Evolutionary conservation across 2,888 invertebrate species (phyloP).

Genomic region (Andrena bicolor): DNA sequence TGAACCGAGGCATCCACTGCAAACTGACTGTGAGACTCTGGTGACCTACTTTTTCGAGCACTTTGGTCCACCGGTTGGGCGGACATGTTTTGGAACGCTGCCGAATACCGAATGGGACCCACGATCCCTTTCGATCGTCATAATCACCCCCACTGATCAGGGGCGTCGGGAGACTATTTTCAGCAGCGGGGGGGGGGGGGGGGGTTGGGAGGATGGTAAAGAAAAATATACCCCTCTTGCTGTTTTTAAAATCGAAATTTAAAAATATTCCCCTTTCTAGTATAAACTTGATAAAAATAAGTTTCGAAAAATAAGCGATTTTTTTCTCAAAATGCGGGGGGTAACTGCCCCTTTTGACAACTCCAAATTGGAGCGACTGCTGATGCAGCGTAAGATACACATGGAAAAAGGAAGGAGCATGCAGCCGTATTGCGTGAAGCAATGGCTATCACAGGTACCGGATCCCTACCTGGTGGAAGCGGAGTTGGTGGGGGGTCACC

Average conservation of each 20-base stretch:
- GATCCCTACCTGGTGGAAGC: constrained; percentile 34
- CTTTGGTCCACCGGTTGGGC: neutral
- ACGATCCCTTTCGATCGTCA: neutral
- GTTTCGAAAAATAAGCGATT: too few relatives aligned
- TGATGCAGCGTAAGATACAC: neutral
- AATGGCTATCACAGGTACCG: constrained; percentile 43
- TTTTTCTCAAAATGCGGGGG: too few relatives aligned
- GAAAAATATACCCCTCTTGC: too few relatives aligned
- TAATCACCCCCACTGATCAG: neutral
- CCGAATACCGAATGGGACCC: too few relatives aligned
- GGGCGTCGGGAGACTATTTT: too few relatives aligned
- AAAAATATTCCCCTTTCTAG: too few relatives aligned
- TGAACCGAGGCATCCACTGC: neutral
- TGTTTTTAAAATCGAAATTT: too few relatives aligned
- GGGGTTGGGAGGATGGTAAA: too few relatives aligned
- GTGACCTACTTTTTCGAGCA: neutral
- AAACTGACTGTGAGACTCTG: neutral
- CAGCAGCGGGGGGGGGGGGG: too few relatives aligned
- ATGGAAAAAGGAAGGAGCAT: constrained; percentile 4
- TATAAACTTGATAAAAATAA: too few relatives aligned
- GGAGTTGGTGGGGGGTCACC: constrained; percentile 91
- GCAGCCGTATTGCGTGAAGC: constrained; percentile 27
- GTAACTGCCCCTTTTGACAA: too few relatives aligned
- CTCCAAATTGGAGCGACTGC: neutral
- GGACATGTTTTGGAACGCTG: too few relatives aligned